Evolutionary conservation across 2,797 vertebrate genomes (phyloP).

Genomic region (Nannoperca obscura): DNA sequence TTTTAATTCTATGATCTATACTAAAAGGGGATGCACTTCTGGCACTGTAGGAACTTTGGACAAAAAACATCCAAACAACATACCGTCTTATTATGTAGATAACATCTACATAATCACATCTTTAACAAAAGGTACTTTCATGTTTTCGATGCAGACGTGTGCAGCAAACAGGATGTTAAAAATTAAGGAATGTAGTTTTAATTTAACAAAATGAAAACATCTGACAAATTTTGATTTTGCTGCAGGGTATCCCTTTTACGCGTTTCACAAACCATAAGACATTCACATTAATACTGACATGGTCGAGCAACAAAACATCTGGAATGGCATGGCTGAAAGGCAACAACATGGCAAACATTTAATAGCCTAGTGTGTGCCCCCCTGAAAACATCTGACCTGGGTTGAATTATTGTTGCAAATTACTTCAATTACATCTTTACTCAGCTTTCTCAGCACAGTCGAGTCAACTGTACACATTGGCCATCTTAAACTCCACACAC

Average conservation of each 20-base stretch:
- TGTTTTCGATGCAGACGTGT: conserved; percentile 39
- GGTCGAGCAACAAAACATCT: conserved; percentile 75
- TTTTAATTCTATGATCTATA: conserved; percentile 42
- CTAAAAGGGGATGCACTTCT: conserved; percentile 39
- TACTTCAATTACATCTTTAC: conserved; percentile 73
- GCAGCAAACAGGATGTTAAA: conserved; percentile 33
- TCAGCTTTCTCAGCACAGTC: conserved; percentile 62
- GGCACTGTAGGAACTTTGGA: conserved; percentile 48
- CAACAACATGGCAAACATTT: conserved; percentile 71
- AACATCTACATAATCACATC: conserved; percentile 31
- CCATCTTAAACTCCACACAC: conserved; percentile 57
- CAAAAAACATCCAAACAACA: conserved; percentile 41
- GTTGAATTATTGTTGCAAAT: conserved; percentile 74
- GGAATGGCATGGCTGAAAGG: conserved; percentile 72
- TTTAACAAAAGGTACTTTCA: conserved; percentile 42
- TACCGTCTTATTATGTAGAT: conserved; percentile 6
- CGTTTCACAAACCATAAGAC: conserved; percentile 79
- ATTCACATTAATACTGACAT: conserved; percentile 87
- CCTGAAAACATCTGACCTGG: conserved; percentile 77
- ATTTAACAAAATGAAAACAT: conserved; percentile 56
- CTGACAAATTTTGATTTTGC: conserved; percentile 78
- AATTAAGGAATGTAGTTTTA: conserved; percentile 15
- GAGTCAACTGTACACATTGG: conserved; percentile 56
- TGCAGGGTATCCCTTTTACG: conserved; percentile 64
- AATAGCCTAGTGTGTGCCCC: conserved; percentile 77